Base-by-base conservation (phyloP, 2,113 vertebrate genomes). In the Hucho hucho region DNA sequence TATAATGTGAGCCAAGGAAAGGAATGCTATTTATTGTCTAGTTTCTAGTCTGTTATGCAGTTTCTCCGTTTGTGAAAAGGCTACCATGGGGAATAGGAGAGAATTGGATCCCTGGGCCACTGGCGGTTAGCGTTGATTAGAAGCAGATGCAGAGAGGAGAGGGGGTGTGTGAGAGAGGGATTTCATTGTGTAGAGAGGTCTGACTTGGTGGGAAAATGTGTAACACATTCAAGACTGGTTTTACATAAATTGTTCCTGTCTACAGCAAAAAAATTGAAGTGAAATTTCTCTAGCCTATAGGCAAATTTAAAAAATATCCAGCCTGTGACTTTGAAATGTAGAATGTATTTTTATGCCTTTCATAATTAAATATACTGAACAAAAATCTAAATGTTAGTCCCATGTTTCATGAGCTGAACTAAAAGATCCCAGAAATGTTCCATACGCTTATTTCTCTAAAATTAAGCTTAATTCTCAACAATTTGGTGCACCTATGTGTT, bases 71-170 rank as follows among this genome's bases (percentile, higher is more conserved):
- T 74, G 72, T 65, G 65, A 72, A 74, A 1, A 59, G 4, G 29
- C 71, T 68, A 49, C 75, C 68, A 9, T 76, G 70, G 75, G 79
- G 67, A 85, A 70, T 26, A 4, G 73, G 46, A 37, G 22, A 25
- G 77, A 66, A 63, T 18, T 14, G 46, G 71, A 72, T 73, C 68
- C 49, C n/a, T 6, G 0, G 66, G 64, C 70, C 81, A 64, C 65
- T 84, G 85, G 80, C 75, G 80, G 58, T 26, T 72, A 76, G 37
- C 6, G 29, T 24, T 88, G 84, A 92, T 88, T 74, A 58, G 82
- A 88, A 90, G 72, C 90, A 92, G 88, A 91, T 91, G 90, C 67
- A 11, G 79, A 43, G 9, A 12, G 70, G 75, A 77, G 64, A 69
- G 25, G 46, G 80, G 75, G 75, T 72, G 77, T 68, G 67, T 56